Evolutionary conservation across 2,888 invertebrate species (phyloP).

Genomic region (Monoplex corrugatus): DNA sequence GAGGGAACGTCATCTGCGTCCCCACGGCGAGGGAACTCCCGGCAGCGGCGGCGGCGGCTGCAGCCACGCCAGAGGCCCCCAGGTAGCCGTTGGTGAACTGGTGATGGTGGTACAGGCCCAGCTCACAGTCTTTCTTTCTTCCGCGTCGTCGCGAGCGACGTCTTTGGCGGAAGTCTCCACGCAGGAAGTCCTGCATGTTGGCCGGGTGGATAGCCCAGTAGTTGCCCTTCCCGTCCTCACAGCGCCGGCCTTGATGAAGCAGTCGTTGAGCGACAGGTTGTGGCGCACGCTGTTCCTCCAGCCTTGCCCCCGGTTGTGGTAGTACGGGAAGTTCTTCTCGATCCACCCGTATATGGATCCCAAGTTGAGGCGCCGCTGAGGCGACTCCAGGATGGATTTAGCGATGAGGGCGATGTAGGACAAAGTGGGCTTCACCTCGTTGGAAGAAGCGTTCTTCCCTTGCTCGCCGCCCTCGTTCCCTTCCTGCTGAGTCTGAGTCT

Average conservation of each 20-base stretch:
- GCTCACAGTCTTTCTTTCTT: slow-evolving; percentile 74
- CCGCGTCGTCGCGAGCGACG: slow-evolving; percentile 73
- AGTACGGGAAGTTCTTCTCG: slow-evolving; percentile 78
- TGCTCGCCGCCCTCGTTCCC: slow-evolving; percentile 57
- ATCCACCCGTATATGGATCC: slow-evolving; percentile 81
- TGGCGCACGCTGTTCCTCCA: slow-evolving; percentile 81
- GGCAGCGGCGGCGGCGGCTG: slow-evolving; percentile 60
- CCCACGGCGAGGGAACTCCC: neutral
- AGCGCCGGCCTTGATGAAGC: slow-evolving; percentile 77
- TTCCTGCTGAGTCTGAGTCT: neutral
- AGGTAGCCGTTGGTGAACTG: slow-evolving; percentile 65
- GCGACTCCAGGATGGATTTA: slow-evolving; percentile 78
- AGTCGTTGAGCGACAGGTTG: slow-evolving; percentile 80
- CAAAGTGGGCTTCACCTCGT: slow-evolving; percentile 75
- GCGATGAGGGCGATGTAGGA: slow-evolving; percentile 81
- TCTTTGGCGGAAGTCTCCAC: slow-evolving; percentile 78
- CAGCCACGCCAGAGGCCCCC: slow-evolving; percentile 59
- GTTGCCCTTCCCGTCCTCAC: slow-evolving; percentile 79
- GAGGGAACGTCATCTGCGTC: slow-evolving; percentile 63
- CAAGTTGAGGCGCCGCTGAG: slow-evolving; percentile 76
- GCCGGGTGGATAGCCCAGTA: slow-evolving; percentile 80
- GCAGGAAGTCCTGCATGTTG: slow-evolving; percentile 77
- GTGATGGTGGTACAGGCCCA: slow-evolving; percentile 72
- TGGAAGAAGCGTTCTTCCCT: slow-evolving; percentile 59
- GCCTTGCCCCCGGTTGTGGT: slow-evolving; percentile 77